Percentiles rank a stretch among this genome's conserved stretches.
These are phyloP conservation scores for Chunga burmeisteri DNA, from an alignment of 2,113 vertebrate genomes.

Conservation along the genomic window DNA sequence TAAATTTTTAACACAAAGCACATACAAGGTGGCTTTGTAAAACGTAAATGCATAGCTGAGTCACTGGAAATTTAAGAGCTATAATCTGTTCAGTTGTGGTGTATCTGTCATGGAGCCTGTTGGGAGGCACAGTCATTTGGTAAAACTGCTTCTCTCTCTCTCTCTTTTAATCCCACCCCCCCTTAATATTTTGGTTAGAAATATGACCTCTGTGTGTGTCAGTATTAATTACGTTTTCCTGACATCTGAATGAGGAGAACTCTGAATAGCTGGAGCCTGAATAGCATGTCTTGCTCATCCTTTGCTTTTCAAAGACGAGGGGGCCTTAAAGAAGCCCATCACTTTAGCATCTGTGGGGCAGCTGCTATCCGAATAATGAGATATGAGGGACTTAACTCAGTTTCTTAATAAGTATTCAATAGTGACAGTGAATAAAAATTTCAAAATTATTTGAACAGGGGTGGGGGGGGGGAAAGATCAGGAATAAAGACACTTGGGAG, in stretches of 20 bases:
- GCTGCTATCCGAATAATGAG: background rate
- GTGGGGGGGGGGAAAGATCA: too few species aligned
- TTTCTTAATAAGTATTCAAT: background rate
- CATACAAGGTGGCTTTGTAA: background rate
- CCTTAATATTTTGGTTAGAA: background rate
- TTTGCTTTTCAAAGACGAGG: background rate
- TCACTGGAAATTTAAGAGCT: constrained; percentile 6
- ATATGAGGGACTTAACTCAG: background rate
- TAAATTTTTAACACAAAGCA: background rate
- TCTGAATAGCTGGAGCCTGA: background rate
- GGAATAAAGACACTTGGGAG: background rate
- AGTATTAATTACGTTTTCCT: constrained; percentile 43
- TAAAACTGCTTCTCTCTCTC: background rate
- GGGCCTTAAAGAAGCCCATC: background rate
- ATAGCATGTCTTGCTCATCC: background rate
- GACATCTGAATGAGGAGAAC: background rate
- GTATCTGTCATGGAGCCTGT: background rate
- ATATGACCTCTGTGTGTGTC: constrained; percentile 20
- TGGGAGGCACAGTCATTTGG: background rate
- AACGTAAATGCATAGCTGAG: background rate
- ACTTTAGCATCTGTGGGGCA: background rate
- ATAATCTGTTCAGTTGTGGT: background rate
- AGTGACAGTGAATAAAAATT: background rate
- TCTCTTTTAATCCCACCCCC: background rate
- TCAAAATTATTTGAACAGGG: background rate